Evolutionary conservation across 2,797 vertebrate species (phyloP), one percentile per base, ranked within the genome.

Genomic region (Amphiprion clarkii): DNA sequence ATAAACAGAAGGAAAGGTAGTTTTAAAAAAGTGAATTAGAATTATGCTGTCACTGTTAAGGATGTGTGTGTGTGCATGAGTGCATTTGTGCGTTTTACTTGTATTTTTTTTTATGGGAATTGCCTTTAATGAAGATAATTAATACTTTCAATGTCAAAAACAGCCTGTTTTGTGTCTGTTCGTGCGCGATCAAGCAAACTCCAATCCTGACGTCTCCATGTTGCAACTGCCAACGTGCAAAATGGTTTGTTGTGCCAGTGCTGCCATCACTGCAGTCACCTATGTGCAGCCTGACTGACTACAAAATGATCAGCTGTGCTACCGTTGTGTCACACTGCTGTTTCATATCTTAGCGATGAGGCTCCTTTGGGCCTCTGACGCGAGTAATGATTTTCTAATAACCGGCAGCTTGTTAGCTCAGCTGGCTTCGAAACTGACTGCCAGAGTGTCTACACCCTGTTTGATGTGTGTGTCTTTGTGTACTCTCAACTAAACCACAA

Each of bases 351-450:
- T 23, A 16, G 72, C 52, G 61, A 79, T 77, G 82, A 79, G 69
- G 70, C 1, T n/a, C 61, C 80, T 79, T 71, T 52, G 40, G 74
- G 78, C 60, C 71, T 83, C 46, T 76, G 69, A 82, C 78, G 67
- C 71, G 78, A 77, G 53, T 82, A 84, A 84, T 85, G 77, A 82
- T 88, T 84, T 85, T 82, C 86, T 87, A 88, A 91, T 84, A 91
- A 88, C 88, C 69, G 76, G 75, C 83, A 88, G 84, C 83, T 86
- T 87, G 78, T 84, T 90, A 88, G 84, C 82, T 90, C 84, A 88
- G 84, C 72, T 83, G 67, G 77, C 83, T 82, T 75, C 57, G 79
- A 86, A 79, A 79, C 58, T 49, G 23, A 66, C 81, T 78, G 83
- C 74, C 75, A 80, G 73, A 65, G 54, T 76, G 74, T 80, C 62